Evolutionary conservation across 53 echinoderm and acorn worm species (phyloP).

Genomic region (Glandiceps talaboti): DNA sequence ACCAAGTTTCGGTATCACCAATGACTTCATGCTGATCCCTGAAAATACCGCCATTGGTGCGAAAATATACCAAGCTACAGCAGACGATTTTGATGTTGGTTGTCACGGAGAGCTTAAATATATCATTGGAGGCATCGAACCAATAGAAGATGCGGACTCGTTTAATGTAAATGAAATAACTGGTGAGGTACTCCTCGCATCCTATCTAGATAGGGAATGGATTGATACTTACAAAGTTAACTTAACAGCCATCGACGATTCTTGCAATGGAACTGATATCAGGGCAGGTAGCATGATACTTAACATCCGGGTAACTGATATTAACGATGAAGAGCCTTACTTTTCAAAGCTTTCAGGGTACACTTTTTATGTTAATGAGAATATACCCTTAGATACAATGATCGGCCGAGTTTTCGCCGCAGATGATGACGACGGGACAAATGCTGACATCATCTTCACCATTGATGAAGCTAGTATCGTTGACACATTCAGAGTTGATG

Average conservation of each 20-base stretch:
- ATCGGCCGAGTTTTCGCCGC: background rate
- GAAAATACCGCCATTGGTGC: background rate
- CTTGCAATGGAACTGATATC: background rate
- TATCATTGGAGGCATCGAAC: background rate
- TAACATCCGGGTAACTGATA: background rate
- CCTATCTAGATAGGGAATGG: background rate
- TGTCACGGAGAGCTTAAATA: background rate
- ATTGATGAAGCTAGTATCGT: background rate
- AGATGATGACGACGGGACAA: background rate
- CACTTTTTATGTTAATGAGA: background rate
- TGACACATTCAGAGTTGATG: background rate
- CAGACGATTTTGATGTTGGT: background rate
- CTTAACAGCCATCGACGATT: background rate
- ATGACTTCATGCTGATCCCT: background rate
- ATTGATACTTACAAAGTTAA: background rate
- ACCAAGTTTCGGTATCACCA: background rate
- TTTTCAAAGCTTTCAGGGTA: background rate
- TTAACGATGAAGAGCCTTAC: background rate
- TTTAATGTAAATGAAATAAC: background rate
- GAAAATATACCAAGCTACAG: background rate
- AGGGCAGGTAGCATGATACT: background rate
- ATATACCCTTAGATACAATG: background rate
- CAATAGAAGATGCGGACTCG: background rate
- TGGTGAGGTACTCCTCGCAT: background rate
- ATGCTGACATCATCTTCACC: background rate